Evolutionary conservation across 2,797 vertebrate genomes (phyloP).

Genomic region (Hippocampus kuda): DNA sequence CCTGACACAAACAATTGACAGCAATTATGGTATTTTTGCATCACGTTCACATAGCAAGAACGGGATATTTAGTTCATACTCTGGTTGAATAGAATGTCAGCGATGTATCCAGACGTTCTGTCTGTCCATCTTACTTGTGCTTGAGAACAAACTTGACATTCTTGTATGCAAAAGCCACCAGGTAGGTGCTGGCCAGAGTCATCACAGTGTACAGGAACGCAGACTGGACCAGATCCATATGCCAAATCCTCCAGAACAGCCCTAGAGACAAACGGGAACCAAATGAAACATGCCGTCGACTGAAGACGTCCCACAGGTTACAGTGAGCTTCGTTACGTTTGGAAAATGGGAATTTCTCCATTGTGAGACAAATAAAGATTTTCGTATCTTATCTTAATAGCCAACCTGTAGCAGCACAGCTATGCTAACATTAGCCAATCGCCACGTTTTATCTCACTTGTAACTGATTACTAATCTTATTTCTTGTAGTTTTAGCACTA

Average conservation of each 20-base stretch:
- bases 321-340: not conserved
- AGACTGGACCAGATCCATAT: slow-evolving; percentile 97
- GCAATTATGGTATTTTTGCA: too few relatives aligned
- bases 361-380: too few relatives aligned
- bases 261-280: slow-evolving; percentile 56
- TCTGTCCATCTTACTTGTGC: slow-evolving; percentile 81
- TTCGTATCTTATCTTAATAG: not conserved
- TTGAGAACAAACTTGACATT: slow-evolving; percentile 99
- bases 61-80: too few relatives aligned
- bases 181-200: slow-evolving; percentile 94
- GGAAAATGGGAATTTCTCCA: not conserved
- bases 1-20: too few relatives aligned
- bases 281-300: not conserved
- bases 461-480: not conserved
- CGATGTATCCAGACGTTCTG: too few relatives aligned
- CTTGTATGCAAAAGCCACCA: slow-evolving; percentile 97
- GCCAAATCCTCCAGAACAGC: slow-evolving; percentile 99
- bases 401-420: not conserved
- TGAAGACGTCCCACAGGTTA: not conserved
- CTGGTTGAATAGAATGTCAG: too few relatives aligned
- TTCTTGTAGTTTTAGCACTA: too few relatives aligned
- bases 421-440: not conserved
- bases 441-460: not conserved
- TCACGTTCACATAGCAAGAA: too few relatives aligned
- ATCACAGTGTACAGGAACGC: slow-evolving; percentile 93